A percentile compares a stretch with the other conserved stretches of the same genome.
phyloP scores from a whole-genome alignment of 2,888 invertebrate genomes.

The Drosophila greeni region DNA sequence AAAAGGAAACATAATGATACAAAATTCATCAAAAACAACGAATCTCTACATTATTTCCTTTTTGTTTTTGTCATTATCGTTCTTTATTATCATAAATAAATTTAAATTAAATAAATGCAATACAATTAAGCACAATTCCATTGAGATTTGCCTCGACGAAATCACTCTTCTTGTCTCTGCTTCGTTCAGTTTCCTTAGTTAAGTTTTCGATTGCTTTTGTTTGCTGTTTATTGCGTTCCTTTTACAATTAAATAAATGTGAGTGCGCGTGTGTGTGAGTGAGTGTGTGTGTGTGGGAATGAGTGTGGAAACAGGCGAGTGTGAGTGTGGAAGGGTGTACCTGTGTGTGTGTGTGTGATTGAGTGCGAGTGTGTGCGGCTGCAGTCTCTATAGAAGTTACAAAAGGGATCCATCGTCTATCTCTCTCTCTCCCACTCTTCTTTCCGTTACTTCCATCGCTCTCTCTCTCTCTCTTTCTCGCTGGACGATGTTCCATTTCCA shows the following conservation, averaged over 20 bases:
- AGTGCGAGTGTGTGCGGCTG: constrained; percentile 54
- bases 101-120: constrained; percentile 76
- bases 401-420: constrained; percentile 57
- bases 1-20: not conserved
- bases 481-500: constrained; percentile 24
- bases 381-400: constrained; percentile 78
- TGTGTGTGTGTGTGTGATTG: constrained; percentile 27
- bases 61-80: constrained; percentile 57
- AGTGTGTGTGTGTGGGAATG: too few relatives aligned
- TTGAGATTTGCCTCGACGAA: constrained; percentile 59
- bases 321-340: constrained; percentile 13
- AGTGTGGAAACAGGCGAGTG: constrained; percentile 32
- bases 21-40: not conserved
- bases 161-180: constrained; percentile 55
- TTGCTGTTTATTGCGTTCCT: constrained; percentile 49
- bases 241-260: constrained; percentile 67
- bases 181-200: constrained; percentile 41
- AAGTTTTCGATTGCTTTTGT: constrained; percentile 43
- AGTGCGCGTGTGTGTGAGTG: constrained; percentile 38
- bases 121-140: constrained; percentile 76
- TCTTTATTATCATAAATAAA: constrained; percentile 74
- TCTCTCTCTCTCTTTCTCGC: constrained; percentile 5
- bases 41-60: not conserved
- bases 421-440: constrained; percentile 11
- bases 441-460: constrained; percentile 4